A percentile compares a stretch with the other conserved stretches of the same genome.
Conservation (phyloP, 2,888 invertebrate species). For the Acanthosoma haemorrhoidale region DNA sequence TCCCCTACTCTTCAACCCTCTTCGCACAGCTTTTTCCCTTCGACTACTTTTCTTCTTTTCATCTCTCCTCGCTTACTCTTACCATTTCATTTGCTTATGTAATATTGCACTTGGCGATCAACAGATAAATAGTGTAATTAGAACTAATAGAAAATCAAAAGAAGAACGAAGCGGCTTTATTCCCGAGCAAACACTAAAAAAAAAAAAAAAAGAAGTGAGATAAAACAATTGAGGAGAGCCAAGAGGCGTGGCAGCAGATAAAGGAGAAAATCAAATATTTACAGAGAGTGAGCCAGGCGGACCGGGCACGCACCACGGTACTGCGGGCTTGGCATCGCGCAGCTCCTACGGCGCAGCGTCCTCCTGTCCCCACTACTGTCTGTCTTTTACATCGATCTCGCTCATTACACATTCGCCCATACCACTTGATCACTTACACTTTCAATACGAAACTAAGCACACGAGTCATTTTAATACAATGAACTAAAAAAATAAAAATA, state of each 20-base stretch:
- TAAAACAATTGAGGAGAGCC: too few relatives aligned
- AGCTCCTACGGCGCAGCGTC: not conserved
- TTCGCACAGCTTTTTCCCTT: slow-evolving; percentile 41
- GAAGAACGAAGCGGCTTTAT: too few relatives aligned
- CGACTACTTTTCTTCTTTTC: slow-evolving; percentile 29
- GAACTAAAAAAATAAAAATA: not conserved
- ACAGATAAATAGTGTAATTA: too few relatives aligned
- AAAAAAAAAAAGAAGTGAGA: not conserved
- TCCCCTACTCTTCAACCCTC: slow-evolving; percentile 44
- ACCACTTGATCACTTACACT: not conserved
- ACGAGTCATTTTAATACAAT: too few relatives aligned
- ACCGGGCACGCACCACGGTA: not conserved
- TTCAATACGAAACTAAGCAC: too few relatives aligned
- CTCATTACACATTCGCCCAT: not conserved
- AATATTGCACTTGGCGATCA: too few relatives aligned
- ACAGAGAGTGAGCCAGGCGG: not conserved
- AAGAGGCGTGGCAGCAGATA: not conserved
- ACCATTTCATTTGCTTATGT: not conserved
- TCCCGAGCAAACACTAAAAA: not conserved
- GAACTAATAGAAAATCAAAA: too few relatives aligned
- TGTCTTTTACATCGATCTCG: slow-evolving; percentile 3
- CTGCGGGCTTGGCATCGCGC: not conserved
- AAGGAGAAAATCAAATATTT: not conserved
- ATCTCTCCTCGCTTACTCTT: slow-evolving; percentile 24
- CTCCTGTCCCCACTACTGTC: slow-evolving; percentile 5